Percentiles rank a stretch among this genome's conserved stretches.
Conservation (phyloP, 2,888 invertebrate genomes). For the Drosophila birchii region DNA sequence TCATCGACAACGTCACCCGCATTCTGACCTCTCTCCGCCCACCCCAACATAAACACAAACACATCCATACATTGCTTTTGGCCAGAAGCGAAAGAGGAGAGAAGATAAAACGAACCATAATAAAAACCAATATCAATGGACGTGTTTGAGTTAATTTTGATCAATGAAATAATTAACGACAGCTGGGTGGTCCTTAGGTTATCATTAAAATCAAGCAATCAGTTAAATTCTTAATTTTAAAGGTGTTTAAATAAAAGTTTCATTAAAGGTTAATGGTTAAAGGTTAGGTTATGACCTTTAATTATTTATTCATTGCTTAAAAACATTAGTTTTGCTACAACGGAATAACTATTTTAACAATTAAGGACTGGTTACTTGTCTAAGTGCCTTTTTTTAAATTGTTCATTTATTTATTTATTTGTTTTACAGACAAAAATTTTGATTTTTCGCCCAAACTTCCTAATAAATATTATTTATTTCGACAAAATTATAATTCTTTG, state of each 20-base stretch:
- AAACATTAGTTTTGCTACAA: neutral
- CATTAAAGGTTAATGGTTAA: too few species aligned
- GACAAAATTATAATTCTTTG: too few species aligned
- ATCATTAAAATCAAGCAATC: neutral
- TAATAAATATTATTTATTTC: too few species aligned
- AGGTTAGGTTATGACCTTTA: neutral
- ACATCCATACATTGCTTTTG: constrained; percentile 1
- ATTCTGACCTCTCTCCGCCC: constrained; percentile 4
- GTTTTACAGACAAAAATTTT: too few species aligned
- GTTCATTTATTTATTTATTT: too few species aligned
- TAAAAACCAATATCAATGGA: constrained; percentile 15
- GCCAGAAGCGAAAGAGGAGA: neutral
- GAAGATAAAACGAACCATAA: neutral
- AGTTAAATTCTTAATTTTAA: neutral
- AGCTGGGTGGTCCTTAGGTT: neutral
- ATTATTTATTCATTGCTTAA: neutral
- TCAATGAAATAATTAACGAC: constrained; percentile 10
- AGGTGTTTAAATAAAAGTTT: neutral
- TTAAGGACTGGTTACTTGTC: too few species aligned
- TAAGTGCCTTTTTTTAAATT: too few species aligned
- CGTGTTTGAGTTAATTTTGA: neutral
- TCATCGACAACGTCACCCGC: constrained; percentile 57
- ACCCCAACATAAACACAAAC: neutral
- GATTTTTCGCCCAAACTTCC: too few species aligned
- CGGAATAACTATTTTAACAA: too few species aligned